Percentiles rank a stretch among this genome's conserved stretches.
Evolutionary conservation across 1,140 invertebrate genomes (phyloP).

Genomic region (Drosophila nannoptera): DNA sequence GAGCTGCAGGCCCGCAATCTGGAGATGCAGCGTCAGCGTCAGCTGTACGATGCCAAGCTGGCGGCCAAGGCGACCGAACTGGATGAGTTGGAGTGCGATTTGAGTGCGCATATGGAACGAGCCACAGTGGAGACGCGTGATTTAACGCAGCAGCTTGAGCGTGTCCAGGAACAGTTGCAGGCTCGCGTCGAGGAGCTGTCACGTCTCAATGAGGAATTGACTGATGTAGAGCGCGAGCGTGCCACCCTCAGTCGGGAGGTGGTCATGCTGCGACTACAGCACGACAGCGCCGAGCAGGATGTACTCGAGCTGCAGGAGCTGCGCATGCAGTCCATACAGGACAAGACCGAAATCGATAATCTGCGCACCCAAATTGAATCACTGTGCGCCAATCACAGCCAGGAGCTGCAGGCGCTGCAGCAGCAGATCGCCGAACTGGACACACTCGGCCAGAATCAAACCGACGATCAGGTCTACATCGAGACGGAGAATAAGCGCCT

Average conservation of each 20-base stretch:
- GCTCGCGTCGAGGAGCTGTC: conserved; percentile 80
- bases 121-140: conserved; percentile 80
- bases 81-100: conserved; percentile 82
- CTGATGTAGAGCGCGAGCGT: conserved; percentile 64
- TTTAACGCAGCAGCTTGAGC: conserved; percentile 80
- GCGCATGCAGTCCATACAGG: conserved; percentile 76
- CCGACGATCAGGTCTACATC: conserved; percentile 75
- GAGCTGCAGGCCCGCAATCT: conserved; percentile 79
- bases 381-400: conserved; percentile 67
- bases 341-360: conserved; percentile 77
- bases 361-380: conserved; percentile 68
- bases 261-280: conserved; percentile 67
- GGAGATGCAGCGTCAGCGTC: conserved; percentile 80
- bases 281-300: conserved; percentile 74
- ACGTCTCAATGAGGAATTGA: conserved; percentile 78
- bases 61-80: conserved; percentile 81
- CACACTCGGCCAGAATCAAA: conserved; percentile 75
- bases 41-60: conserved; percentile 81
- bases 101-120: conserved; percentile 82
- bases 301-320: conserved; percentile 71
- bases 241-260: conserved; percentile 62
- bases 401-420: conserved; percentile 63
- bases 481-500: conserved; percentile 78
- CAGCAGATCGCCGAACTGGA: conserved; percentile 73
- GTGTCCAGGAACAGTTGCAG: conserved; percentile 80